Evolutionary conservation across 2,797 vertebrate species (phyloP).

Genomic region (Dendrocincla tyrannina): DNA sequence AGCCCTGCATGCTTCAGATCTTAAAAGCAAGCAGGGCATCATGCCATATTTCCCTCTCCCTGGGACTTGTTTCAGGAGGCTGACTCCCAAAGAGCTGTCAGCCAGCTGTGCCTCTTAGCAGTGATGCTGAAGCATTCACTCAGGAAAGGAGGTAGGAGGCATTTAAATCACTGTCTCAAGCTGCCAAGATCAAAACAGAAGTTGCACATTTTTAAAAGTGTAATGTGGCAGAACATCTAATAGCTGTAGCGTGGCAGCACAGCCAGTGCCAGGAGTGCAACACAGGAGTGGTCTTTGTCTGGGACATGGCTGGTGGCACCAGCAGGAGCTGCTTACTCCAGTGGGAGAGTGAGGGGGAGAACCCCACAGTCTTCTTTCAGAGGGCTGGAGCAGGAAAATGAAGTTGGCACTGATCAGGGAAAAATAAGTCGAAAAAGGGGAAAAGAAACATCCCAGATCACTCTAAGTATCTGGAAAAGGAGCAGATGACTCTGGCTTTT

Average conservation of each 20-base stretch:
- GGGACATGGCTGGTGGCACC: not conserved
- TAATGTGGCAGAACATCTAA: constrained; percentile 8
- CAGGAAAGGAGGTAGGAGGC: constrained; percentile 46
- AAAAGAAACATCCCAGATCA: not conserved
- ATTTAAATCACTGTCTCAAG: constrained; percentile 47
- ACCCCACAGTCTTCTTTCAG: constrained; percentile 12
- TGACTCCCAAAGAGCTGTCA: constrained; percentile 50
- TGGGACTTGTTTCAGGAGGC: constrained; percentile 52
- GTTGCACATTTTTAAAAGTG: constrained; percentile 2
- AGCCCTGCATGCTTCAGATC: constrained; percentile 31
- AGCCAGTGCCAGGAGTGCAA: not conserved
- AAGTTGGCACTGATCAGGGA: not conserved
- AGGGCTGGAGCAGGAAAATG: not conserved
- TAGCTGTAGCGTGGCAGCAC: not conserved
- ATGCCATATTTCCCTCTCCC: constrained; percentile 40
- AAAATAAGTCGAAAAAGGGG: not conserved
- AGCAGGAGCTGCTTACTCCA: not conserved
- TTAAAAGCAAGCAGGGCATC: constrained; percentile 41
- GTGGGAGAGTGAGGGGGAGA: not conserved
- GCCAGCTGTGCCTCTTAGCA: constrained; percentile 41
- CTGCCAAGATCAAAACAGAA: constrained; percentile 55
- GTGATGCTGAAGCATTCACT: constrained; percentile 45
- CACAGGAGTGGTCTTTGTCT: not conserved
- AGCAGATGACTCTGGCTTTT: not conserved
- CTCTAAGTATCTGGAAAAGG: not conserved